Evolutionary conservation across 2,888 invertebrate species (phyloP), one percentile per base, ranked within the genome.

Genomic region (Nymphalis c-album): DNA sequence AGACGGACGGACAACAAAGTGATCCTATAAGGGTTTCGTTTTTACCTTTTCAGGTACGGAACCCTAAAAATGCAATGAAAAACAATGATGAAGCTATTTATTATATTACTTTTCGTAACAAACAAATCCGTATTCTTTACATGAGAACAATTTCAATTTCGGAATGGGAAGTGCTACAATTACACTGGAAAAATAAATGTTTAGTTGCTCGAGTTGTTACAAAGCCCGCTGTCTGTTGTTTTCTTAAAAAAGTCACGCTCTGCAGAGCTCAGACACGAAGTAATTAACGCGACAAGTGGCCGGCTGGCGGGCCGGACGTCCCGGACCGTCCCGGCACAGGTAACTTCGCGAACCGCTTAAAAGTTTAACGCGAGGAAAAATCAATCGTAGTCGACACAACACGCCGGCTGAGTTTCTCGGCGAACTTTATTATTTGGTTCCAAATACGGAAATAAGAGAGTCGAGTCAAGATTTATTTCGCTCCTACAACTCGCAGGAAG

Each of bases 401-500:
- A 31, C 57, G 55, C 18, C 51, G 31, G 45, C 58, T 35, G 51
- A 68, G 60, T 64, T 55, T 48, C 47, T 16, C 60, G 55, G 18
- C 60, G 60, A 63, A 69, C 63, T 63, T 60, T 69, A 67, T 60
- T 55, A 48, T 48, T 67, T 59, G 63, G 62, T 64, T 46, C 45
- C 51, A 60, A 48, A 70, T 55, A 55, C 60, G 55, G 35, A 46
- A 58, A 40, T 63, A 55, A 68, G 20, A 51, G 50, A 61, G 20
- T 62, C 64, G 26, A 48, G 58, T 55, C 48, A 53, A 68, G 53
- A 68, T 70, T 68, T 68, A 70, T 68, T 68, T 65, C 61, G 68
- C 46, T 58, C 7, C 22, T 50, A 67, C 60, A 68, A 71, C 63
- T 62, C 69, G 63, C 60, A 69, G 65, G 68, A 69, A 69, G 76